These are phyloP conservation scores for Drosophila nikananu DNA, from an alignment of 1,140 invertebrate genomes.

Conservation along the genomic window DNA sequence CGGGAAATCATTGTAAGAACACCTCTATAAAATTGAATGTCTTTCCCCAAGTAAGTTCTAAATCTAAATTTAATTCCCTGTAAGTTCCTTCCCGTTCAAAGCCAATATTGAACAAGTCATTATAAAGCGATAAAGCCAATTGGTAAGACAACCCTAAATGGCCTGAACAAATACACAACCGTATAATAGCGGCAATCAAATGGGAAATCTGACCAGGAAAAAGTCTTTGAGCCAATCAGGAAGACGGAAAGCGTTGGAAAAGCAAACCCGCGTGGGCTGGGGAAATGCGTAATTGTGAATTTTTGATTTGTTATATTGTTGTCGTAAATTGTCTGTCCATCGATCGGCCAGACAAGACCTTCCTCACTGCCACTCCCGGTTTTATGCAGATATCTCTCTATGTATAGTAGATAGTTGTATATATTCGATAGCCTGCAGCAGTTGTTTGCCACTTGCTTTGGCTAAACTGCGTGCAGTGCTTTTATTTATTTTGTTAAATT, in stretches of 20 bases:
- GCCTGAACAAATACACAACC: conserved; percentile 31
- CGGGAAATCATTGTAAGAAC: conserved; percentile 40
- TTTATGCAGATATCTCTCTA: conserved; percentile 23
- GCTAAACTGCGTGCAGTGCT: conserved; percentile 19
- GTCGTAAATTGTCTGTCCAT: conserved; percentile 41
- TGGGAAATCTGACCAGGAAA: conserved; percentile 35
- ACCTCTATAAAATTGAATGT: not conserved
- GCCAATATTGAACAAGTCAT: conserved; percentile 29
- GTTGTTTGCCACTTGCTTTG: conserved; percentile 25
- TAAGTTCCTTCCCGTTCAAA: conserved; percentile 17
- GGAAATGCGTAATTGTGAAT: conserved; percentile 53
- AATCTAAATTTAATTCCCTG: conserved; percentile 1
- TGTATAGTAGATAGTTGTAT: conserved; percentile 11
- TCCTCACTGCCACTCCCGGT: conserved; percentile 35
- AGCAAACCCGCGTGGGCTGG: not conserved
- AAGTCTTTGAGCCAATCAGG: conserved; percentile 28
- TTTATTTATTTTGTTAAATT: conserved; percentile 50
- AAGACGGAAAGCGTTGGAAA: conserved; percentile 16
- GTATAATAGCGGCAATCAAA: conserved; percentile 17
- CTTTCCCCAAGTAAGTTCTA: not conserved
- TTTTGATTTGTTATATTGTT: conserved; percentile 38
- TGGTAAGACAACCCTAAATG: conserved; percentile 15
- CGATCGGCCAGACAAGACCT: conserved; percentile 36
- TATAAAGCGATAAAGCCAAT: conserved; percentile 26
- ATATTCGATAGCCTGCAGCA: conserved; percentile 7